These are phyloP conservation scores for Apeltes quadracus DNA, from an alignment of 2,113 vertebrate genomes.

Conservation along the genomic window DNA sequence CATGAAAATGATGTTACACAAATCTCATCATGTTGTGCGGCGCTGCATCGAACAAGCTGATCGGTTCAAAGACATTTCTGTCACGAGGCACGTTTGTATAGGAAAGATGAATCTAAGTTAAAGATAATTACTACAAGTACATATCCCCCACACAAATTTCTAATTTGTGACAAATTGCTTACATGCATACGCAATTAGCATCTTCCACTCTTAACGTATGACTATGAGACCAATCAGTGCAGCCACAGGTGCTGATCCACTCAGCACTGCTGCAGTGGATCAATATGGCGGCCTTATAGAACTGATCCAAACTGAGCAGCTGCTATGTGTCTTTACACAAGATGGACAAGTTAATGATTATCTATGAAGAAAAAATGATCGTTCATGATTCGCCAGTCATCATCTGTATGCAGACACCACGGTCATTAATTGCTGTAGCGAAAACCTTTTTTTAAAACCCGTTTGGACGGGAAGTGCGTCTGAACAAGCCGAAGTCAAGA, in stretches of 20 bases:
- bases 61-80: background rate
- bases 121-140: background rate
- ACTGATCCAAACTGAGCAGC: constrained; percentile 1
- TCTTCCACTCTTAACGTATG: background rate
- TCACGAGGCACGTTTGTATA: background rate
- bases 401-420: constrained; percentile 17
- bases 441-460: constrained; percentile 26
- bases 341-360: constrained; percentile 2
- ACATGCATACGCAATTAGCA: background rate
- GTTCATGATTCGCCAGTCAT: background rate
- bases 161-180: background rate
- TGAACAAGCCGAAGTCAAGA: constrained; percentile 1
- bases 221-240: background rate
- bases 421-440: constrained; percentile 11
- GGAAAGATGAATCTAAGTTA: background rate
- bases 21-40: background rate
- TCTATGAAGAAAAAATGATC: constrained; percentile 8
- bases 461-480: background rate
- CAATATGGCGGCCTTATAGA: constrained; percentile 1
- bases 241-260: background rate
- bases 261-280: background rate
- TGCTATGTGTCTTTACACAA: constrained; percentile 4
- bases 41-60: background rate
- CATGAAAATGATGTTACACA: background rate
- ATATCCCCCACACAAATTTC: background rate